Evolutionary conservation across 35 echinoderm and acorn worm species (phyloP), one percentile per base, ranked within the genome.

Genomic region (Lytechinus variegatus): DNA sequence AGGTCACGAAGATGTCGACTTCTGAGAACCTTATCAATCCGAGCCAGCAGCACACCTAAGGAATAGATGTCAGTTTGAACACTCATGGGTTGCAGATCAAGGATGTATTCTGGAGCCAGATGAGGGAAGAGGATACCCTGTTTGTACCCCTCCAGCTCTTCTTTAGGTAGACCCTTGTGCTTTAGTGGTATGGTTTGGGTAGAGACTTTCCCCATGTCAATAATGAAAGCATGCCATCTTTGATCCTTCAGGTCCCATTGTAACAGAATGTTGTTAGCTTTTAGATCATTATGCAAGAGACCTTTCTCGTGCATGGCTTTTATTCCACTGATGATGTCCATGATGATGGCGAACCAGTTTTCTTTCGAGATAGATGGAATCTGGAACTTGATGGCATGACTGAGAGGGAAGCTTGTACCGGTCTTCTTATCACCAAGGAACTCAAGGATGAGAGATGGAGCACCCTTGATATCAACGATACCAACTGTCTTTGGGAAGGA

Each of bases 151-250:
- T 92, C 91, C 9, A 92, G 9, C 91, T 92, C 91, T 10, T 92
- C 91, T 54, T 92, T 92, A 52, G 91, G 33, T 24, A 92, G 4
- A 8, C 11, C 8, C 9, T 52, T 27, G 53, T 92, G 91, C 52
- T 27, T 92, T 29, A 92, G 29, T 6, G 95, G 95, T 54, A 88
- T 57, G 86, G 27, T 88, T 5, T 52, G 33, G 7, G 86, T 88
- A 28, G 79, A 88, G 19, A 95, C 95, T 54, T 88, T 87, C 3
- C 95, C 79, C 44, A 95, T 53, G 56, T 95, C 86, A 27, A 95
- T 95, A 21, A 95, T 95, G 86, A 88, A 54, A 6, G 86, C 95
- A 53, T 19, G 87, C 94, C 94, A 95, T 10, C 94, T 3, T 29
- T 88, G 87, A 28, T 28, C 87, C 16, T 8, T 19, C 8, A 86